Evolutionary conservation across 2,113 vertebrate genomes (phyloP).

Genomic region (Plectropomus leopardus): DNA sequence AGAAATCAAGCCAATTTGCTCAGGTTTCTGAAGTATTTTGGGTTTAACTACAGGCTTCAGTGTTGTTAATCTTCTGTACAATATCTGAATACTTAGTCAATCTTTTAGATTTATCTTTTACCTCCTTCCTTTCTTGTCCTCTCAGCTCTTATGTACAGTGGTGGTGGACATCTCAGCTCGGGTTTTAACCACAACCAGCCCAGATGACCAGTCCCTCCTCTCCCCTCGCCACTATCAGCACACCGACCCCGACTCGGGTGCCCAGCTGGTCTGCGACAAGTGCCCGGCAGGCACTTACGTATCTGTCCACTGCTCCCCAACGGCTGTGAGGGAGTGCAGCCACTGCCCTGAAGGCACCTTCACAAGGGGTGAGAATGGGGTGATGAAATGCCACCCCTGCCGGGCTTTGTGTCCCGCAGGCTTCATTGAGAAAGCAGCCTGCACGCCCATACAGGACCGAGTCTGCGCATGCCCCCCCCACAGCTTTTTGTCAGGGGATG

Average conservation of each 20-base stretch:
- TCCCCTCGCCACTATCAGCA: slow-evolving; percentile 89
- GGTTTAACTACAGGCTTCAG: neutral
- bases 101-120: neutral
- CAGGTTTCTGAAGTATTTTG: too few species aligned
- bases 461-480: slow-evolving; percentile 90
- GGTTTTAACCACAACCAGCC: slow-evolving; percentile 81
- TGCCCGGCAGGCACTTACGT: slow-evolving; percentile 96
- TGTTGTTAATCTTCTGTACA: neutral
- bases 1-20: too few species aligned
- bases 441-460: slow-evolving; percentile 90
- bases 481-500: slow-evolving; percentile 84
- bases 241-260: slow-evolving; percentile 86
- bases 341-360: slow-evolving; percentile 90
- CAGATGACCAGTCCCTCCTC: slow-evolving; percentile 82
- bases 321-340: slow-evolving; percentile 91
- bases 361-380: slow-evolving; percentile 93
- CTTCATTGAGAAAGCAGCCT: slow-evolving; percentile 89
- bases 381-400: slow-evolving; percentile 92
- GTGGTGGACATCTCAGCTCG: slow-evolving; percentile 82
- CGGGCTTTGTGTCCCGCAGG: slow-evolving; percentile 85
- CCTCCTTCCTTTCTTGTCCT: slow-evolving; percentile 56
- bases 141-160: slow-evolving; percentile 89
- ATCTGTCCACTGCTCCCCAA: slow-evolving; percentile 90
- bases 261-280: slow-evolving; percentile 92
- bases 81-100: neutral